phyloP scores from a whole-genome alignment of 2,113 vertebrate species.

The Cnemophilus loriae region DNA sequence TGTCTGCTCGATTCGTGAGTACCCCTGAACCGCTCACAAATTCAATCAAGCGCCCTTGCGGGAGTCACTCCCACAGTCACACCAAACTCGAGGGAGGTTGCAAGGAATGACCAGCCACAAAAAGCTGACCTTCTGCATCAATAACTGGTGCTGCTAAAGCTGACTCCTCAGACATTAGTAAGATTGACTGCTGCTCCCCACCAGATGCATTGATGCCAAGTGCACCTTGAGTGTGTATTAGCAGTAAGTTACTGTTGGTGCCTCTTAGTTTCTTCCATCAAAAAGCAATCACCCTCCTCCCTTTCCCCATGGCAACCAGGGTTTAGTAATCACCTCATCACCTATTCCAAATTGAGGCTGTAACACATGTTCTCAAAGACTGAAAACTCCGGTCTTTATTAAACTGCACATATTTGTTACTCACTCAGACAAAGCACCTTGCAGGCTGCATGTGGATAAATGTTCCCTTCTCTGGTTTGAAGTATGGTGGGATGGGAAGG shows the following conservation, averaged over 20 bases:
- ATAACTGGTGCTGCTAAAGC: not conserved
- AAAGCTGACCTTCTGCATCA: conserved; percentile 23
- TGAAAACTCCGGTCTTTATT: not conserved
- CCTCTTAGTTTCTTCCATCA: conserved; percentile 34
- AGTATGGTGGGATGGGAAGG: not conserved
- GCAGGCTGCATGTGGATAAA: not conserved
- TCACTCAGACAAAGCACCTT: not conserved
- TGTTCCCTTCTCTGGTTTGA: not conserved
- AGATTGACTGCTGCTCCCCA: not conserved
- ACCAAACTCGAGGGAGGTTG: not conserved
- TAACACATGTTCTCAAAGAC: not conserved
- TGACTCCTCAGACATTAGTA: not conserved
- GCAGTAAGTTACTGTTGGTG: conserved; percentile 28
- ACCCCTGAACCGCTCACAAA: not conserved
- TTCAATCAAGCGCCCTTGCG: not conserved
- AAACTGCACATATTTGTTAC: conserved; percentile 21
- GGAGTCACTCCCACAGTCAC: not conserved
- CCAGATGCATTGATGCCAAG: not conserved
- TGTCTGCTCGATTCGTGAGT: conserved; percentile 5
- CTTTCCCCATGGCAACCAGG: conserved; percentile 51
- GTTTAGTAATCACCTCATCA: conserved; percentile 43
- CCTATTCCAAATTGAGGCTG: conserved; percentile 17
- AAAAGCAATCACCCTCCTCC: conserved; percentile 47
- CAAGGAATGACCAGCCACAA: not conserved
- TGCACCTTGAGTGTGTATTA: not conserved